Percentiles rank a stretch among this genome's conserved stretches.
These are phyloP conservation scores for Naja naja DNA, from an alignment of 2,113 vertebrate genomes.

Conservation along the genomic window DNA sequence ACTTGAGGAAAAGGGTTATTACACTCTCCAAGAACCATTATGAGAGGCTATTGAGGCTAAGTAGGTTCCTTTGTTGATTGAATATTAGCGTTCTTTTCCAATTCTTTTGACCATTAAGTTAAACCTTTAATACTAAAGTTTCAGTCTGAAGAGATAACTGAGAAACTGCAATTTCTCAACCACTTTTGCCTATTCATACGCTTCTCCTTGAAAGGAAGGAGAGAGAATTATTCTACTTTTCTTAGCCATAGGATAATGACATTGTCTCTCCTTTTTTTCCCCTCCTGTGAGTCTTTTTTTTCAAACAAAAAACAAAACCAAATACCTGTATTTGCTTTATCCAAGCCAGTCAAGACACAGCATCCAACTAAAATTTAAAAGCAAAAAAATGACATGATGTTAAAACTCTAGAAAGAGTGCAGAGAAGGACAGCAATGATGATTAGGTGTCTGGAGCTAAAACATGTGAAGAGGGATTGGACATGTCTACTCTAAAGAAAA, in stretches of 20 bases:
- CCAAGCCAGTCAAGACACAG: not conserved
- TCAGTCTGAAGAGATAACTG: not conserved
- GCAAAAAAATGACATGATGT: not conserved
- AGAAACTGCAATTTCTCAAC: not conserved
- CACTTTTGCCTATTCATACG: conserved; percentile 15
- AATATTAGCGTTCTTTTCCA: conserved; percentile 15
- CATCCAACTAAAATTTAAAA: not conserved
- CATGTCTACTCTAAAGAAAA: fast-evolving
- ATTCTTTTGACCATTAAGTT: conserved; percentile 11
- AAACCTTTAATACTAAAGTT: conserved; percentile 27
- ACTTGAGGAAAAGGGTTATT: not conserved
- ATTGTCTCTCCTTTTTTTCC: not conserved
- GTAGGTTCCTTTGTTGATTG: conserved; percentile 35
- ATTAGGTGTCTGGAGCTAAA: not conserved
- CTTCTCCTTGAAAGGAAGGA: not conserved
- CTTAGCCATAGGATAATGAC: not conserved
- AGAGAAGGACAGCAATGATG: not conserved
- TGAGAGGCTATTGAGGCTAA: not conserved
- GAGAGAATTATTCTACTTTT: not conserved
- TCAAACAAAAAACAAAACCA: no score
- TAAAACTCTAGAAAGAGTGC: not conserved
- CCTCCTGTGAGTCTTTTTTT: not conserved
- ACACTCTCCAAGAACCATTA: not conserved
- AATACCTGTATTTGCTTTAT: not conserved
- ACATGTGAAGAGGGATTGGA: not conserved